Percentiles rank a stretch among this genome's conserved stretches.
Conservation (phyloP, 2,888 invertebrate genomes). For the Cephonodes hylas region DNA sequence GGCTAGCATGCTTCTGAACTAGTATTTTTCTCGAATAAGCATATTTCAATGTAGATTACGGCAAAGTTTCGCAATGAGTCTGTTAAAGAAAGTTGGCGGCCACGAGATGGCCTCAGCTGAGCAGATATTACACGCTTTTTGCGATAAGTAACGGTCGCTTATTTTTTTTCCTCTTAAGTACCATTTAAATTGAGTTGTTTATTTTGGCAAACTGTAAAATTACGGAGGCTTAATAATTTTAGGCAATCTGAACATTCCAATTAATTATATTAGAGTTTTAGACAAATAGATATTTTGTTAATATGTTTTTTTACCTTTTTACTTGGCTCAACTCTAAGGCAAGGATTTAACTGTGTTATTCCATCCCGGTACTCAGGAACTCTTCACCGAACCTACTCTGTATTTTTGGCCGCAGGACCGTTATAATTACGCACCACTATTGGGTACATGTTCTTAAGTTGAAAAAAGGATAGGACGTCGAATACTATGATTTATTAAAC, state of each 20-base stretch:
- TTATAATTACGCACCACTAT: too few relatives aligned
- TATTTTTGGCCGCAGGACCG: too few relatives aligned
- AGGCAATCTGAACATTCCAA: not conserved
- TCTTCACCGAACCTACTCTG: too few relatives aligned
- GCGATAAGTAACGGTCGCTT: slow-evolving; percentile 15
- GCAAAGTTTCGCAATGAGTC: slow-evolving; percentile 28
- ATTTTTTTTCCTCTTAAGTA: slow-evolving; percentile 16
- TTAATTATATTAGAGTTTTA: not conserved
- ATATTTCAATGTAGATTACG: slow-evolving; percentile 22
- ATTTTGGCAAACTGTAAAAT: not conserved
- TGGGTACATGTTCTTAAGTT: too few relatives aligned
- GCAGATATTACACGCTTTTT: slow-evolving; percentile 34
- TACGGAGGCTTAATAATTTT: not conserved
- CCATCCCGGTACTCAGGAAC: too few relatives aligned
- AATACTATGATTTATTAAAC: too few relatives aligned
- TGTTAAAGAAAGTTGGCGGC: slow-evolving; percentile 29
- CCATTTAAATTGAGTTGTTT: slow-evolving; percentile 9
- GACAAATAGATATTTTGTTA: not conserved
- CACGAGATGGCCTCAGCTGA: slow-evolving; percentile 31
- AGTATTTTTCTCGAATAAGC: not conserved
- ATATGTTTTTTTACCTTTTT: not conserved
- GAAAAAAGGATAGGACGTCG: too few relatives aligned
- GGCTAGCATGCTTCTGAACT: too few relatives aligned
- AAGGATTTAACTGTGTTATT: too few relatives aligned
- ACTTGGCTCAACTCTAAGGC: too few relatives aligned